phyloP scores from a whole-genome alignment of 2,113 vertebrate genomes.

The Peromyscus leucopus region DNA sequence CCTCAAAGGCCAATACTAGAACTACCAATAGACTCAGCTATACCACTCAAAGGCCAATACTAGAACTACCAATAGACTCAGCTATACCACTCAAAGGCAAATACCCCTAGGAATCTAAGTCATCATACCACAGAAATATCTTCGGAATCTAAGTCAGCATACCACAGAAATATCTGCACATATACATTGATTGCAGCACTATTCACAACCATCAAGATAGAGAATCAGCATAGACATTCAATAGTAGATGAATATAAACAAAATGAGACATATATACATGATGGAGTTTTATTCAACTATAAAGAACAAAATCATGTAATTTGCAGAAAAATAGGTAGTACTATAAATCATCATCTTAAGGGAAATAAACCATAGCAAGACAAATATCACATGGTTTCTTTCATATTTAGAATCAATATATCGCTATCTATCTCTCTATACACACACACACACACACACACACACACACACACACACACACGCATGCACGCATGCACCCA shows the following conservation, averaged over 20 bases:
- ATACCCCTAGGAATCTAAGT: too few species aligned
- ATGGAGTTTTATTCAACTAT: background rate
- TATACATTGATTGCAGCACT: background rate
- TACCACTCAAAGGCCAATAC: too few species aligned
- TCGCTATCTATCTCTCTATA: background rate
- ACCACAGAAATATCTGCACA: background rate
- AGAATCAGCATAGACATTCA: background rate
- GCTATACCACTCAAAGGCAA: too few species aligned
- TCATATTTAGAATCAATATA: background rate
- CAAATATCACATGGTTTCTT: background rate
- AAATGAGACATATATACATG: background rate
- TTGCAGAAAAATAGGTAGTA: background rate
- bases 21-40: too few species aligned
- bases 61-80: too few species aligned
- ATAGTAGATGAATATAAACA: background rate
- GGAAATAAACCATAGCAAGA: background rate
- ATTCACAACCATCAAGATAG: background rate
- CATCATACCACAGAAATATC: too few species aligned
- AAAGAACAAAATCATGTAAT: background rate
- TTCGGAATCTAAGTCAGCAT: background rate
- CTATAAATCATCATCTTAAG: background rate
- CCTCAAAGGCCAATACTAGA: background rate
- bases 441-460: background rate
- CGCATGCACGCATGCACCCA: background rate
- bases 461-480: background rate